A percentile compares a stretch with the other conserved stretches of the same genome.
These are phyloP conservation scores for Nyctalus aviator DNA, from an alignment of 2,797 vertebrate species.

Conservation along the genomic window DNA sequence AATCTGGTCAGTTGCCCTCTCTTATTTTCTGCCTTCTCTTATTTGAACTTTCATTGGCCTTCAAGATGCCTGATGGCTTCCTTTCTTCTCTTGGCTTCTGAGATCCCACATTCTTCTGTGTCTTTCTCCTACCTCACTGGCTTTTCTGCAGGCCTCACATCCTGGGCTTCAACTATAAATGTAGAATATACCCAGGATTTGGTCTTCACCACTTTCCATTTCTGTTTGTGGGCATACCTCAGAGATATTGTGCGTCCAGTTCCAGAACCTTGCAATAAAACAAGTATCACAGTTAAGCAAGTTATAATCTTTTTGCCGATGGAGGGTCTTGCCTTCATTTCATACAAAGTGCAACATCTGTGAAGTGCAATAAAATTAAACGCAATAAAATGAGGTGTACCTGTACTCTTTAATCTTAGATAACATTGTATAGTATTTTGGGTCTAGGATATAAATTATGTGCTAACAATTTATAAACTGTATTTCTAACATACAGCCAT, in stretches of 20 bases:
- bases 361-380: background rate
- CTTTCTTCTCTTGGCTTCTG: background rate
- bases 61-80: background rate
- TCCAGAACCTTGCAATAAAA: background rate
- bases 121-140: background rate
- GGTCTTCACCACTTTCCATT: background rate
- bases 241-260: background rate
- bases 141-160: background rate
- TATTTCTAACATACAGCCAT: background rate
- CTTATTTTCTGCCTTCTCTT: background rate
- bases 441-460: background rate
- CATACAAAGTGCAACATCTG: background rate
- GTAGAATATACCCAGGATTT: background rate
- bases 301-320: background rate
- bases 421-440: background rate
- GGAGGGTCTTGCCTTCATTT: background rate
- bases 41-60: background rate
- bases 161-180: background rate
- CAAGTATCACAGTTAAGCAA: background rate
- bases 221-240: background rate
- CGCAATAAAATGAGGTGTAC: background rate
- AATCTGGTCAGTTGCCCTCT: background rate
- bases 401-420: background rate
- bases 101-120: background rate
- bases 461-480: background rate